Conservation (phyloP, 2,113 vertebrate genomes). For the Reinhardtius hippoglossoides region DNA sequence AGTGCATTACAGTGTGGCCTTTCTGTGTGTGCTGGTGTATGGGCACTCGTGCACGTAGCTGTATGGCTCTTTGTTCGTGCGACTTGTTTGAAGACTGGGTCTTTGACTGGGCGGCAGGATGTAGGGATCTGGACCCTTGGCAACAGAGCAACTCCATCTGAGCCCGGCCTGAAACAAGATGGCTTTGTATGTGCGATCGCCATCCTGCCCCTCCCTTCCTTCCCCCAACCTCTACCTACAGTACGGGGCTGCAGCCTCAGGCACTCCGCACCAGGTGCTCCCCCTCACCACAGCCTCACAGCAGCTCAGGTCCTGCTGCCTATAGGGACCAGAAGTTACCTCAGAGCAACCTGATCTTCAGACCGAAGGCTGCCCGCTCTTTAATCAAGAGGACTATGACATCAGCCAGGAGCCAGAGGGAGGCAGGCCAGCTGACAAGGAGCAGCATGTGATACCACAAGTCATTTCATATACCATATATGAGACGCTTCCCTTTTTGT, state of each 20-base stretch:
- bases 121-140: slow-evolving; percentile 76
- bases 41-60: slow-evolving; percentile 44
- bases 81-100: slow-evolving; percentile 71
- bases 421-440: slow-evolving; percentile 45
- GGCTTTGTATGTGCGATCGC: slow-evolving; percentile 78
- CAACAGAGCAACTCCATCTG: slow-evolving; percentile 79
- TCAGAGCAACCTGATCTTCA: slow-evolving; percentile 62
- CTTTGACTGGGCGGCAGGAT: slow-evolving; percentile 76
- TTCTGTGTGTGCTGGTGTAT: slow-evolving; percentile 27
- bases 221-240: slow-evolving; percentile 57
- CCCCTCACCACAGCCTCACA: slow-evolving; percentile 41
- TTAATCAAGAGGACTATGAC: slow-evolving; percentile 53
- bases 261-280: slow-evolving; percentile 60
- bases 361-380: slow-evolving; percentile 34
- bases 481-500: not conserved
- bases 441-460: slow-evolving; percentile 49
- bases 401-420: slow-evolving; percentile 49
- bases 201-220: slow-evolving; percentile 71
- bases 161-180: slow-evolving; percentile 79
- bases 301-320: slow-evolving; percentile 31
- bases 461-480: not conserved
- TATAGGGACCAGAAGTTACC: slow-evolving; percentile 38
- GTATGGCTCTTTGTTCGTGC: slow-evolving; percentile 78
- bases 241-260: slow-evolving; percentile 28
- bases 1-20: slow-evolving; percentile 22